Base-by-base conservation (phyloP, 2,797 vertebrate species). In the Spinus pinus region DNA sequence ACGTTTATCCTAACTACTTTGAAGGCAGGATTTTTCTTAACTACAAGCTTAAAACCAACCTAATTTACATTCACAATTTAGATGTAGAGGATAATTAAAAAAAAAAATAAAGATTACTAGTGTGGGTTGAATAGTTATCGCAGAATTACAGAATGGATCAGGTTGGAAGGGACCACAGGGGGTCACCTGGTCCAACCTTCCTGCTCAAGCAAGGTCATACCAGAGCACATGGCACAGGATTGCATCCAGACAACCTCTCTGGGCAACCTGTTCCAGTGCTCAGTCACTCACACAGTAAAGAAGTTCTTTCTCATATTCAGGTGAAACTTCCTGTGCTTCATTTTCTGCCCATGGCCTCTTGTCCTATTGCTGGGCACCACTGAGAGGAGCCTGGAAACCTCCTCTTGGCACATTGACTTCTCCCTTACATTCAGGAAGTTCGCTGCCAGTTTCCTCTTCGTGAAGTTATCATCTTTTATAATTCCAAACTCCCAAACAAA, bases 401-500 rank as follows among this genome's bases (percentile, higher is more conserved):
- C 44, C 17, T 56, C 24, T 24, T 39, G 21, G 16, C 5, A 25
- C 8, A 5, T 2, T 57, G 31, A 18, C 25, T 27, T 14, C 17
- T 33, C 8, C 21, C 8, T 39, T 25, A 57, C 28, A 8, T 31
- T 23, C 22, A 27, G 6, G 15, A 39, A 13, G 15, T 46, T 50
- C 2, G 4, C 14, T 57, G 14, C n/a, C 28, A 33, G 28, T 33
- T 25, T 7, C 22, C 13, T 83, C 65, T 50, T 51, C 0, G 1
- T 51, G 72, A 46, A 7, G n/a, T 46, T 88, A 6, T 79, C 0
- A 51, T 58, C 13, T 81, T 50, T 67, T 90, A 82, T 2, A 65
- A 92, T 88, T 95, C 39, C 87, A 80, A 70, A 53, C 41, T 86
- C 94, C 16, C 31, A 84, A 89, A 83, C 46, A 95, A 39, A 49